Percentiles rank a stretch among this genome's conserved stretches.
These are phyloP conservation scores for Ctenopoma multispine DNA, from an alignment of 2,797 vertebrate species.

Conservation along the genomic window DNA sequence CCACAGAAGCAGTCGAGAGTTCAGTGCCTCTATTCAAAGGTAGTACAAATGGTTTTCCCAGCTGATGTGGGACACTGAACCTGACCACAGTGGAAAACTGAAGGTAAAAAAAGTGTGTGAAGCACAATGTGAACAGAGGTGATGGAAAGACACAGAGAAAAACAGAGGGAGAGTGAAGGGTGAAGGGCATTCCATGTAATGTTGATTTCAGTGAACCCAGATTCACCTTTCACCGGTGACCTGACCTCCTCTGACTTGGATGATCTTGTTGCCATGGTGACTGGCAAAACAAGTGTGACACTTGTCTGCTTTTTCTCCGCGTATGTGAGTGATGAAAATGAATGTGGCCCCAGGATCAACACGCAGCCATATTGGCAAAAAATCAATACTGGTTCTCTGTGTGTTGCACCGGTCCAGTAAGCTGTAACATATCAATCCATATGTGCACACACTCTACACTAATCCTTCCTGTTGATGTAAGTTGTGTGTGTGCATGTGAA, in stretches of 20 bases:
- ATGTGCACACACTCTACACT: conserved; percentile 58
- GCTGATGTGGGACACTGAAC: conserved; percentile 31
- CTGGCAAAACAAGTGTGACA: conserved; percentile 76
- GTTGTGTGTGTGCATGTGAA: conserved; percentile 29
- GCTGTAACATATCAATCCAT: conserved; percentile 82
- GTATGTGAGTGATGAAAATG: conserved; percentile 74
- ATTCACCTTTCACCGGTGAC: conserved; percentile 64
- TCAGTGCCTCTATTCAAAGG: conserved; percentile 32
- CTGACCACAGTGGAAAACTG: conserved; percentile 16
- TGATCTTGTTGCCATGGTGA: conserved; percentile 78
- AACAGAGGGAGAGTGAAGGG: conserved; percentile 34
- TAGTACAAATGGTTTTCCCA: conserved; percentile 11
- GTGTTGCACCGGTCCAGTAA: conserved; percentile 76
- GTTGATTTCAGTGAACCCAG: conserved; percentile 67
- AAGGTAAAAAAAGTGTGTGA: conserved; percentile 15
- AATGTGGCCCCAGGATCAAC: conserved; percentile 78
- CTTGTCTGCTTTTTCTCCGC: conserved; percentile 30
- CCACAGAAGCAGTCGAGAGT: conserved; percentile 19
- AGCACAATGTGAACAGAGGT: conserved; percentile 17
- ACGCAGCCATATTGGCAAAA: conserved; percentile 79
- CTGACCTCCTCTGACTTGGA: conserved; percentile 74
- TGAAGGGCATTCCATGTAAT: conserved; percentile 62
- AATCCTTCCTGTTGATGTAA: conserved; percentile 59
- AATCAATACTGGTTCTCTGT: conserved; percentile 75
- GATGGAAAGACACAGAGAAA: conserved; percentile 39